Conservation (phyloP, 2,113 vertebrate genomes). For the Phyllostomus hastatus region DNA sequence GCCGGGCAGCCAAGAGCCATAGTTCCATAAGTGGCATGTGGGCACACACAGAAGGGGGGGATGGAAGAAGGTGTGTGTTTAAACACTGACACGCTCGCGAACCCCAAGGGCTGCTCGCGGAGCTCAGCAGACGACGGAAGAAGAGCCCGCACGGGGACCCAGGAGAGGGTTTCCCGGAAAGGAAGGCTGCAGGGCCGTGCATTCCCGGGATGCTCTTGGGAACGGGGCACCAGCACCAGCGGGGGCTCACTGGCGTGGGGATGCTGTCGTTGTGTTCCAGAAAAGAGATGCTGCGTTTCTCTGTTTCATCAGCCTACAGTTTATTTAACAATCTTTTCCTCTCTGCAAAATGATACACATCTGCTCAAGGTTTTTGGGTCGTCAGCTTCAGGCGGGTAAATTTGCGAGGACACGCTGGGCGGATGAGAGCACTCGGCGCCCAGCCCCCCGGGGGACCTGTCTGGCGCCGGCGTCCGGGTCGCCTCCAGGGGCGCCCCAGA, state of each 20-base stretch:
- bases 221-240: background rate
- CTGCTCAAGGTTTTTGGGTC: background rate
- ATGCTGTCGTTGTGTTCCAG: background rate
- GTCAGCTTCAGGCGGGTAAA: accelerated
- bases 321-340: no score
- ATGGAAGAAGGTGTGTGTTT: background rate
- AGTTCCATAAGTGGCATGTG: no score
- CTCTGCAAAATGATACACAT: background rate
- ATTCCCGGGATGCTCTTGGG: no score
- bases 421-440: accelerated
- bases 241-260: accelerated
- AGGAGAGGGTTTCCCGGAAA: background rate
- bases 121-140: background rate
- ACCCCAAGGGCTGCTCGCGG: background rate
- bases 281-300: background rate
- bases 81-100: background rate
- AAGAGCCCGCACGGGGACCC: background rate
- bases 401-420: no score
- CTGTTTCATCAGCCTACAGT: background rate
- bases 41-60: background rate
- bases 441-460: no score
- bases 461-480: background rate
- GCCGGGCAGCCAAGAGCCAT: background rate
- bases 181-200: accelerated
- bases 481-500: background rate